Evolutionary conservation across 1,140 invertebrate species (phyloP), one percentile per base, ranked within the genome.

Genomic region (Drosophila elegans): DNA sequence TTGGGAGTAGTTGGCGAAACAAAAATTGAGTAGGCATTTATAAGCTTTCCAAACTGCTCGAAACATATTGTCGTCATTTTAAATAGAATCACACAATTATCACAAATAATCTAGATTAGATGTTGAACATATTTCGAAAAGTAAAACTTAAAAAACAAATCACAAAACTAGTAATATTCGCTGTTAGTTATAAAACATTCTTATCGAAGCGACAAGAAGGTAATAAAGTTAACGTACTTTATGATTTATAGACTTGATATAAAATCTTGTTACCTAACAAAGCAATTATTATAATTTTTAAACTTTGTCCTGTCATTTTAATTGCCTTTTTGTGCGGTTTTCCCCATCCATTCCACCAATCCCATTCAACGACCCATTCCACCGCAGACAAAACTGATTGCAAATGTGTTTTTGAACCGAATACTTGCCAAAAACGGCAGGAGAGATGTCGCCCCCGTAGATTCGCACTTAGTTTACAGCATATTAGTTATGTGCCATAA

Each of bases 401-500:
- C 83, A 86, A 89, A 86, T 86, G 83, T 89, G 83, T 89, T 86
- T 86, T 86, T 86, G 86, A 86, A 74, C 67, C 60, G 72, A 83
- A 67, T 59, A 74, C 46, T 79, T 84, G 80, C 54, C 72, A 84
- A 53, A 53, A 57, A 52, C 10, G 29, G 13, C 38, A 36, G 27
- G 16, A 51, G 29, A 34, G 7, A 25, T 3, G n/a, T 11, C 48
- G 56, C 42, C 55, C 38, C 57, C 49, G 16, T 51, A 83, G 72
- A 74, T 88, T 83, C 84, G 67, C 83, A 88, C 83, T 88, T 88
- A 83, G 68, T 86, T 86, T 86, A 72, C 83, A 64, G 83, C 83
- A 86, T 88, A 86, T 85, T 85, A 86, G 83, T 88, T 86, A 88
- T 86, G 71, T 78, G 82, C 79, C 83, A 86, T 88, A 86, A 86